Evolutionary conservation across 2,888 invertebrate genomes (phyloP), one percentile per base, ranked within the genome.

Genomic region (Agrotis exclamationis): DNA sequence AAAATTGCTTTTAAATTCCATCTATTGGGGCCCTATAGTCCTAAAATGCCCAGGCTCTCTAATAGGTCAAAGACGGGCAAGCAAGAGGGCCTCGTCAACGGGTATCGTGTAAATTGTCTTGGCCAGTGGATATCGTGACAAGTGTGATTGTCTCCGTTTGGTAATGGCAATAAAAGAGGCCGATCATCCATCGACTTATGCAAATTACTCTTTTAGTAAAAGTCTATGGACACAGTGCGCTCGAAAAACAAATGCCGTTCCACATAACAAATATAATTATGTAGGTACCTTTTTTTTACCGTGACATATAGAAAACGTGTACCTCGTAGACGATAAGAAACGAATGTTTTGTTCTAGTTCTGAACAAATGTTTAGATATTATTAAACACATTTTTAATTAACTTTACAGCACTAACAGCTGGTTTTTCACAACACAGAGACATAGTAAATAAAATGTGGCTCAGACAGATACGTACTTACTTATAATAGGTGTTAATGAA

Each of bases 241-340:
- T 63, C 45, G 24, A 70, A 47, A 71, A n/a, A 20, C 56, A 62
- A 56, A 18, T 48, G 24, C 14, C 13, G 39, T 71, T 63, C 24
- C 24, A 24, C n/a, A 24, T 24, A n/a, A n/a, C n/a, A n/a, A n/a
- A n/a, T n/a, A n/a, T n/a, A n/a, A n/a, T n/a, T n/a, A n/a, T 24
- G 24, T 24, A 53, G 13, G 2, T 39, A 39, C 39, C 39, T 9
- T 33, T 39, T 33, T 39, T 39, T 9, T 39, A 39, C 39, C 11
- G 9, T 67, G 16, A 63, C 70, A 20, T 70, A 48, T 2, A 63
- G 14, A 57, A 57, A 73, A 45, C 13, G 13, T 50, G 7, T 33
- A 50, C 18, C 7, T 54, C 14, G 13, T 18, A 39, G 14, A n/a
- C 16, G 74, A 74, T 67, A 67, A 74, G 16, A 74, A 73, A 45